Evolutionary conservation across 2,888 invertebrate species (phyloP).

Genomic region (Leuctra nigra): DNA sequence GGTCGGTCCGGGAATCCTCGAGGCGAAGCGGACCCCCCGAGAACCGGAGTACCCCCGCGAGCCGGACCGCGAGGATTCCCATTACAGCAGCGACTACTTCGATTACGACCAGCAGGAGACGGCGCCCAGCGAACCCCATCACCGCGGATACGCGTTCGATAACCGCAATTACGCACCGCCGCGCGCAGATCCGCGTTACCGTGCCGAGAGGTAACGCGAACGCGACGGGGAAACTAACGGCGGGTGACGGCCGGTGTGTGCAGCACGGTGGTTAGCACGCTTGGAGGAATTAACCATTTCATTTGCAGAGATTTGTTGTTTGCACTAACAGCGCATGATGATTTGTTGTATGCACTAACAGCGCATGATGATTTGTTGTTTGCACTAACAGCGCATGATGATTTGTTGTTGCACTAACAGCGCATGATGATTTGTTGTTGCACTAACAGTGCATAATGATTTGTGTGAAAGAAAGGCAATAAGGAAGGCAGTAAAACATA

Average conservation of each 20-base stretch:
- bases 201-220: conserved; percentile 36
- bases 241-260: too few species aligned
- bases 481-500: too few species aligned
- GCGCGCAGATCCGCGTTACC: conserved; percentile 39
- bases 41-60: conserved; percentile 33
- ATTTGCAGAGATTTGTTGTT: too few species aligned
- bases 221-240: neutral
- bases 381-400: too few species aligned
- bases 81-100: conserved; percentile 52
- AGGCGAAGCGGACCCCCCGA: conserved; percentile 36
- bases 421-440: too few species aligned
- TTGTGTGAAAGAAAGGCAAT: too few species aligned
- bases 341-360: too few species aligned
- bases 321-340: too few species aligned
- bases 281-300: neutral
- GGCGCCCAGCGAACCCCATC: conserved; percentile 29
- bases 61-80: conserved; percentile 45
- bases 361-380: too few species aligned
- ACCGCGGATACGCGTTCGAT: conserved; percentile 35
- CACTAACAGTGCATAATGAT: too few species aligned
- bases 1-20: conserved; percentile 36
- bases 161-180: conserved; percentile 40
- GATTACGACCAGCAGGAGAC: conserved; percentile 47
- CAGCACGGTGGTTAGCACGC: too few species aligned
- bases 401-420: too few species aligned